phyloP scores from a whole-genome alignment of 2,797 vertebrate genomes.

The Kryptolebias ocellatus region DNA sequence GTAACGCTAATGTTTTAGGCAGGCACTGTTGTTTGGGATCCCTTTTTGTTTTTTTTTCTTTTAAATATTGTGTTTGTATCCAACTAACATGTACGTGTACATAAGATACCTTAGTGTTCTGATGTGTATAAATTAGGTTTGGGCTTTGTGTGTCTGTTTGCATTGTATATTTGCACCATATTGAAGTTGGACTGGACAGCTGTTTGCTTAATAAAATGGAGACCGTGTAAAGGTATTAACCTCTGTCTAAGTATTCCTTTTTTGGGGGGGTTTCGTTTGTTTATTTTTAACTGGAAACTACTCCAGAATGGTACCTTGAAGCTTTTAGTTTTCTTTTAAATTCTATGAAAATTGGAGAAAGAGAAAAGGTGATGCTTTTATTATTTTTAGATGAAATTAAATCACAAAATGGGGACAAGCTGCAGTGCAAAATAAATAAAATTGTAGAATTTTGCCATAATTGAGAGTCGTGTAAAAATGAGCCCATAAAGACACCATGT shows the following conservation, averaged over 20 bases:
- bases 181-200: constrained; percentile 66
- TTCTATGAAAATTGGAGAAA: too few species aligned
- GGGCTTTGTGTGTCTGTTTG: constrained; percentile 75
- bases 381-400: too few species aligned
- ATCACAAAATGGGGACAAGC: too few species aligned
- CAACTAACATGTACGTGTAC: constrained; percentile 68
- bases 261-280: neutral
- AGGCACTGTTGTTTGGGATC: constrained; percentile 56
- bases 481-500: too few species aligned
- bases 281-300: neutral
- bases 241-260: constrained; percentile 23
- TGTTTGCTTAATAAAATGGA: constrained; percentile 79
- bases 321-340: too few species aligned
- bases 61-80: constrained; percentile 69
- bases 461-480: too few species aligned
- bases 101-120: constrained; percentile 72
- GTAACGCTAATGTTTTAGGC: constrained; percentile 61
- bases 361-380: too few species aligned
- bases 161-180: constrained; percentile 82
- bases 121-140: constrained; percentile 75
- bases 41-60: constrained; percentile 42
- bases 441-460: too few species aligned
- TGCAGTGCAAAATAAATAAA: too few species aligned
- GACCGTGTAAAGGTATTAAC: constrained; percentile 32
- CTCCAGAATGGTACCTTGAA: neutral